Evolutionary conservation across 2,113 vertebrate genomes (phyloP).

Genomic region (Poecile atricapillus): DNA sequence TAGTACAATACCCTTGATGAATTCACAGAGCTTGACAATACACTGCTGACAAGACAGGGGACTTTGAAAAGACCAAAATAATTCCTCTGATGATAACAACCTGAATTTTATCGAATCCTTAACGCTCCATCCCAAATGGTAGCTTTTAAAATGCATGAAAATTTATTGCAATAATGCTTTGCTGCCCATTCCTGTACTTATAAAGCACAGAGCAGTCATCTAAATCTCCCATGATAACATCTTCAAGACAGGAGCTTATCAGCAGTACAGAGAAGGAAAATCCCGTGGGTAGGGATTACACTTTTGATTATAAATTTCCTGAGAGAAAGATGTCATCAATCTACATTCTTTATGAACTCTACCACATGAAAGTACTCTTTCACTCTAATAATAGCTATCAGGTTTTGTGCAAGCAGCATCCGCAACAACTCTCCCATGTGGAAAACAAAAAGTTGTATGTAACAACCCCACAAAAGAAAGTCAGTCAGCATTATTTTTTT

Average conservation of each 20-base stretch:
- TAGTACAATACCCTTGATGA: background rate
- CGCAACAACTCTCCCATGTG: background rate
- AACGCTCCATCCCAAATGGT: background rate
- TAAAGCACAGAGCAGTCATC: background rate
- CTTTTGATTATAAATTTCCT: conserved; percentile 21
- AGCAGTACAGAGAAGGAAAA: conserved; percentile 15
- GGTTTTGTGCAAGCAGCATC: background rate
- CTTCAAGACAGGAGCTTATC: conserved; percentile 14
- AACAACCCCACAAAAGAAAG: background rate
- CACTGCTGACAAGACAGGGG: background rate
- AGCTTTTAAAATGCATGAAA: background rate
- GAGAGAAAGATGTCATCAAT: conserved; percentile 28
- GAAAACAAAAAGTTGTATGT: background rate
- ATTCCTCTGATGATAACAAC: background rate
- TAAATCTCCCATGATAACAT: conserved; percentile 21
- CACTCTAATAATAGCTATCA: background rate
- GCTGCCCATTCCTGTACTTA: background rate
- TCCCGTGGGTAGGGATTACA: conserved; percentile 24
- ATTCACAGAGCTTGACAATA: conserved; percentile 19
- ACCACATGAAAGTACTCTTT: background rate
- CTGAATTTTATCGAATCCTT: background rate
- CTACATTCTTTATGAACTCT: background rate
- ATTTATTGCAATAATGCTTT: background rate
- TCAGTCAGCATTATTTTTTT: background rate
- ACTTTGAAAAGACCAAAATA: conserved; percentile 4